Evolutionary conservation across 2,113 vertebrate species (phyloP).

Genomic region (Scatophagus argus): DNA sequence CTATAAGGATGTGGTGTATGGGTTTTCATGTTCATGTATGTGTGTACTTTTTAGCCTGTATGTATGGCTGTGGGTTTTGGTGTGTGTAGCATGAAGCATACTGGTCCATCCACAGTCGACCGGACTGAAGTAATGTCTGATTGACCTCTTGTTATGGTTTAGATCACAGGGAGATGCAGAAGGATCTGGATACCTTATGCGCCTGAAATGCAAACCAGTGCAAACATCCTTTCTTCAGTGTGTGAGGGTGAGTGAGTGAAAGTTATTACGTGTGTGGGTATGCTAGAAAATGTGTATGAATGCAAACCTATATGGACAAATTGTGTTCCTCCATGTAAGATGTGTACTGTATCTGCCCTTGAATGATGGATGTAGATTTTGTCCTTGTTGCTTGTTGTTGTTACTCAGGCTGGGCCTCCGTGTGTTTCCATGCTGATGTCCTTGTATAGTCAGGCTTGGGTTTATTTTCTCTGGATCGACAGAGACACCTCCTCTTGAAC

Average conservation of each 20-base stretch:
- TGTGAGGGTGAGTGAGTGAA: constrained; percentile 40
- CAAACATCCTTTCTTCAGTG: constrained; percentile 52
- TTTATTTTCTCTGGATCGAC: constrained; percentile 83
- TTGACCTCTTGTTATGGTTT: constrained; percentile 68
- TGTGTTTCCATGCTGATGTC: constrained; percentile 78
- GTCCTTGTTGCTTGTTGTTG: constrained; percentile 78
- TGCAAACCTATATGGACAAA: constrained; percentile 57
- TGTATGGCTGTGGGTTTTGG: constrained; percentile 32
- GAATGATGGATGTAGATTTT: constrained; percentile 80
- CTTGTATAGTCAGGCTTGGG: constrained; percentile 80
- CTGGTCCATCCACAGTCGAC: constrained; percentile 35
- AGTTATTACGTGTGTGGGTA: constrained; percentile 37
- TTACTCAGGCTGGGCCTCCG: constrained; percentile 67
- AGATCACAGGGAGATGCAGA: constrained; percentile 57
- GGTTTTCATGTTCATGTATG: constrained; percentile 29
- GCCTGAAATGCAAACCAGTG: constrained; percentile 51
- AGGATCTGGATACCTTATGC: constrained; percentile 35
- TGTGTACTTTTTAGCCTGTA: constrained; percentile 32
- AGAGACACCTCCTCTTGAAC: constrained; percentile 84
- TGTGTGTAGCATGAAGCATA: constrained; percentile 27
- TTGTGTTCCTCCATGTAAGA: constrained; percentile 62
- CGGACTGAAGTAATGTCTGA: constrained; percentile 54
- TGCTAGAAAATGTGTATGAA: constrained; percentile 33
- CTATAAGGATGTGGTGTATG: constrained; percentile 55
- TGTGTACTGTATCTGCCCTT: constrained; percentile 63